These are phyloP conservation scores for Triplophysa bombifrons DNA, from an alignment of 2,797 vertebrate species.

Conservation along the genomic window DNA sequence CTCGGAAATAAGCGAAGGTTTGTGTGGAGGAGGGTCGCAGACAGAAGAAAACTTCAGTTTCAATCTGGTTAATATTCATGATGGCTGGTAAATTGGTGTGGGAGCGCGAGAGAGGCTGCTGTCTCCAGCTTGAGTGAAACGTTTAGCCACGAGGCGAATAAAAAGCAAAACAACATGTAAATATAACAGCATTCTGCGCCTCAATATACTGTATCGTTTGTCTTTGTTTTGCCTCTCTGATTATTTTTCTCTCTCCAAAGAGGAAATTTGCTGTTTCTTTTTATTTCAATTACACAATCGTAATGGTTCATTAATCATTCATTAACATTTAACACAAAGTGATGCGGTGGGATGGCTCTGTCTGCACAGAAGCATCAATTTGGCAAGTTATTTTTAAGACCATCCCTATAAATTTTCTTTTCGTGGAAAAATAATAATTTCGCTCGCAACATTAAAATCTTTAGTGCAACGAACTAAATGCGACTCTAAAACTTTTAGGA, in stretches of 20 bases:
- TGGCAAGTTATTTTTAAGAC: constrained; percentile 17
- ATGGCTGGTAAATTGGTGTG: constrained; percentile 72
- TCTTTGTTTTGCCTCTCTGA: constrained; percentile 56
- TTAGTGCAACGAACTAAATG: not conserved
- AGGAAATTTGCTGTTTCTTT: not conserved
- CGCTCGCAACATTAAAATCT: not conserved
- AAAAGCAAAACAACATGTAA: constrained; percentile 49
- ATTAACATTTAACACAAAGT: not conserved
- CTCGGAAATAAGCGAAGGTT: constrained; percentile 32
- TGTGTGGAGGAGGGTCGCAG: constrained; percentile 60
- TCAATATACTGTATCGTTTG: constrained; percentile 57
- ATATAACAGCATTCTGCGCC: constrained; percentile 23
- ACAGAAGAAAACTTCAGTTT: constrained; percentile 66
- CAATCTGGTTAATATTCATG: constrained; percentile 78
- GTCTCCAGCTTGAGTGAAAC: constrained; percentile 72
- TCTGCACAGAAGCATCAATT: not conserved
- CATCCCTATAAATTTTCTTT: constrained; percentile 46
- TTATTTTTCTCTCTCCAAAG: not conserved
- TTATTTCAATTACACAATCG: not conserved
- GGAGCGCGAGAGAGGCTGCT: constrained; percentile 70
- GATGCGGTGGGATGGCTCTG: not conserved
- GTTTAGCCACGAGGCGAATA: constrained; percentile 76
- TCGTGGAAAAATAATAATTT: not conserved
- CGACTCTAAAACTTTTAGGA: not conserved
- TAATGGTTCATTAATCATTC: not conserved